Conservation (phyloP, 2,113 vertebrate genomes). For the Ochotona curzoniae region DNA sequence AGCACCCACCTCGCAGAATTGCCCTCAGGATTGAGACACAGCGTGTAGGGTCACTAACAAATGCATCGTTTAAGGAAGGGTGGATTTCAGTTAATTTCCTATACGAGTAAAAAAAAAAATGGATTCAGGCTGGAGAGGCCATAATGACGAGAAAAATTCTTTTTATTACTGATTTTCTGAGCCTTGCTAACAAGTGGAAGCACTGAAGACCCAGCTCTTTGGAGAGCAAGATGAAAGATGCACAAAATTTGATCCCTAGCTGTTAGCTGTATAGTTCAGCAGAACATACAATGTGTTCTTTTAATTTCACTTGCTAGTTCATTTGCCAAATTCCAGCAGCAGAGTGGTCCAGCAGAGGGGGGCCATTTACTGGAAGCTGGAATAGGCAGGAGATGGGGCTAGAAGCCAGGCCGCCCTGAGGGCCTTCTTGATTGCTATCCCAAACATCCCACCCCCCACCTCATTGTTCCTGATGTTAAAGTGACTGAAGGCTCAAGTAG, state of each 20-base stretch:
- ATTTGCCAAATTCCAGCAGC: too few relatives aligned
- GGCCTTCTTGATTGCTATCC: too few relatives aligned
- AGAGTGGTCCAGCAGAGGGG: too few relatives aligned
- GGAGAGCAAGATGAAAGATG: not conserved
- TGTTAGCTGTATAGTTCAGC: not conserved
- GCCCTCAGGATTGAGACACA: not conserved
- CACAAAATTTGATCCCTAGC: not conserved
- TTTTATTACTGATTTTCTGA: not conserved
- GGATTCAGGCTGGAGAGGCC: not conserved
- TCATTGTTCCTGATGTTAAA: not conserved
- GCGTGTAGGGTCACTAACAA: not conserved
- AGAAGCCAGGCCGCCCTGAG: too few relatives aligned
- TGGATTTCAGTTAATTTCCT: not conserved
- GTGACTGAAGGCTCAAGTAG: not conserved
- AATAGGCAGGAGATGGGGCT: too few relatives aligned
- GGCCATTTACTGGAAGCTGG: too few relatives aligned
- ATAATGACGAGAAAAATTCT: slow-evolving; percentile 15
- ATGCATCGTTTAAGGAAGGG: not conserved
- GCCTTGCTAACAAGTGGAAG: not conserved
- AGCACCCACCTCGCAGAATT: not conserved
- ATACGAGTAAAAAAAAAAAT: not conserved
- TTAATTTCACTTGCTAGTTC: too few relatives aligned
- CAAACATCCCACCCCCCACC: too few relatives aligned
- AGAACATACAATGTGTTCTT: not conserved
- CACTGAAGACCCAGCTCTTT: not conserved